phyloP scores from a whole-genome alignment of 2,888 invertebrate species.

The Zaprionus bogoriensis region DNA sequence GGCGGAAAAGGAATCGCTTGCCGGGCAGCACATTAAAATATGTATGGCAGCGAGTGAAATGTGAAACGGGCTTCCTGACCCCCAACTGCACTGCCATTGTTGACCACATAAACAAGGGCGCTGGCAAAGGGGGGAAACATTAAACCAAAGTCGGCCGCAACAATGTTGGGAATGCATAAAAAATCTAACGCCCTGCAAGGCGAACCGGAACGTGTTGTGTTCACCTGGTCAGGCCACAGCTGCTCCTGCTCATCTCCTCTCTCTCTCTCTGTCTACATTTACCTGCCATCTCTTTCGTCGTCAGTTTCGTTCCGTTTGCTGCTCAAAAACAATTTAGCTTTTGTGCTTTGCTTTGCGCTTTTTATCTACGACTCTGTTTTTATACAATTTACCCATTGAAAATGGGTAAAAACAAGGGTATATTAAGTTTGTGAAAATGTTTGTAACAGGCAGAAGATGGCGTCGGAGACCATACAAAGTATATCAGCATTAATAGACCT shows the following conservation, averaged over 20 bases:
- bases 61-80: slow-evolving; percentile 25
- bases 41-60: slow-evolving; percentile 45
- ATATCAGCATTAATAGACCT: no score
- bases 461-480: no score
- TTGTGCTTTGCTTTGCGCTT: slow-evolving; percentile 35
- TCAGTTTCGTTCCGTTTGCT: slow-evolving; percentile 15
- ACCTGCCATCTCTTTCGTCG: background rate
- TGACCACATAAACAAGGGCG: slow-evolving; percentile 43
- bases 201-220: slow-evolving; percentile 54
- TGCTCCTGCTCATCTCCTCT: no score
- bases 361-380: slow-evolving; percentile 31
- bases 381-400: no score
- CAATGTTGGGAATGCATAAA: slow-evolving; percentile 46
- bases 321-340: slow-evolving; percentile 66
- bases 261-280: no score
- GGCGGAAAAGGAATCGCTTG: slow-evolving; percentile 30
- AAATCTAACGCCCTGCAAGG: slow-evolving; percentile 37
- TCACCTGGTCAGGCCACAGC: slow-evolving; percentile 49
- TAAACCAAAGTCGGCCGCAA: slow-evolving; percentile 45
- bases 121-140: slow-evolving; percentile 6
- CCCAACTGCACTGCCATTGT: slow-evolving; percentile 30
- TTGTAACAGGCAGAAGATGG: no score
- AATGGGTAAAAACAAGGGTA: no score
- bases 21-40: slow-evolving; percentile 48
- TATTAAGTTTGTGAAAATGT: no score